Evolutionary conservation across 1,140 invertebrate genomes (phyloP), one percentile per base, ranked within the genome.

Genomic region (Cydia pomonella): DNA sequence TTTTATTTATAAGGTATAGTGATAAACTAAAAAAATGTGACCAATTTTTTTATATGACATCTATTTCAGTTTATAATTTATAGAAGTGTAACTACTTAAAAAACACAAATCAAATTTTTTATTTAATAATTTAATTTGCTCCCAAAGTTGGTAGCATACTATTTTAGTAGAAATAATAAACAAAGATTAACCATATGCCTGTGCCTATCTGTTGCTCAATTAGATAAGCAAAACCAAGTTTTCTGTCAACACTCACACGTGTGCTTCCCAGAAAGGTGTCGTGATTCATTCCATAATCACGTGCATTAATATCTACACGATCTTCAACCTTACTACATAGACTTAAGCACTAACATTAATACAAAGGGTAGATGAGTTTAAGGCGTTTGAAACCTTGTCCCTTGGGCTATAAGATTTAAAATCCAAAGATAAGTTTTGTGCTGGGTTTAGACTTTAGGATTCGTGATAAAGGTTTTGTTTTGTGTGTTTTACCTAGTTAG

Each of bases 181-280:
- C 41, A 44, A 3, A 44, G 41, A 59, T 23, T 23, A 59, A 59
- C 18, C n/a, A 10, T 23, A 3, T 21, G 21, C 53, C 53, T 21
- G 4, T 2, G 47, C 53, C 53, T 59, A 59, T 23, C 53, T n/a
- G n/a, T 59, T 59, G 21, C 53, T 23, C 53, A 59, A 59, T 23
- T 59, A 59, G 53, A 59, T 59, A 59, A 59, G 18, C 50, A 53
- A 18, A 53, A 53, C 53, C 53, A 10, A 59, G 53, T 59, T 59
- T 59, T 59, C 53, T 59, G 53, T 59, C 53, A 59, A 59, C 53
- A 59, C 21, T 59, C 53, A 59, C 53, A 59, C 53, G 53, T 59
- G 53, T 59, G 53, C 53, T 59, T 59, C 53, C n/a, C 53, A 23
- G 53, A 59, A 59, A 59, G 53, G 53, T 23, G 53, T 59, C 21